Evolutionary conservation across 2,797 vertebrate genomes (phyloP).

Genomic region (Benthosema pterotum): DNA sequence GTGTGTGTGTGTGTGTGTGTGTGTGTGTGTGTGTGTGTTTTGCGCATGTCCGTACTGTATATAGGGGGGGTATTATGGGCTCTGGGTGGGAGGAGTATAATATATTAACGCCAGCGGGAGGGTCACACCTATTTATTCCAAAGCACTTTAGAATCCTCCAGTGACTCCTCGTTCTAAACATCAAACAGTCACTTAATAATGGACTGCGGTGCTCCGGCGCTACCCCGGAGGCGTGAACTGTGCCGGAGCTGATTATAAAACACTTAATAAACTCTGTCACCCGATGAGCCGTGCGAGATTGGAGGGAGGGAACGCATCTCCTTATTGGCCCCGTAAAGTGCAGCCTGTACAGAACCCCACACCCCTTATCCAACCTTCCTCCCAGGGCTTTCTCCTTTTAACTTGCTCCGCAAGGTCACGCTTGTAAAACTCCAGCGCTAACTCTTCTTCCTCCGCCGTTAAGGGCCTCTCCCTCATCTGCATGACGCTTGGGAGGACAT

Average conservation of each 20-base stretch:
- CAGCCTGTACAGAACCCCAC: constrained; percentile 63
- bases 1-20: too few relatives aligned
- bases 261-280: constrained; percentile 56
- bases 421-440: constrained; percentile 62
- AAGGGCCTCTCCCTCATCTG: constrained; percentile 62
- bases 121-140: too few relatives aligned
- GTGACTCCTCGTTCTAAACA: constrained; percentile 8
- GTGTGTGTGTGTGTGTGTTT: too few relatives aligned
- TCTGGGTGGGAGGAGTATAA: too few relatives aligned
- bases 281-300: constrained; percentile 54
- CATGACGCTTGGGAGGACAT: constrained; percentile 57
- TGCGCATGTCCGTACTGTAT: too few relatives aligned
- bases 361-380: constrained; percentile 34
- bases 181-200: too few relatives aligned
- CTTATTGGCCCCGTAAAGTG: constrained; percentile 60
- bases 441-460: constrained; percentile 39
- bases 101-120: too few relatives aligned
- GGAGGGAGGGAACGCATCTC: constrained; percentile 36
- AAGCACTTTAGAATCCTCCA: too few relatives aligned
- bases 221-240: constrained; percentile 17
- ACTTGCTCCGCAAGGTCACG: constrained; percentile 66
- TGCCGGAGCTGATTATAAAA: constrained; percentile 57
- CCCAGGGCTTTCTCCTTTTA: constrained; percentile 44
- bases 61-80: too few relatives aligned
- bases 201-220: constrained; percentile 9